Conservation (phyloP, 2,888 invertebrate genomes). For the Azorinus chamasolen region DNA sequence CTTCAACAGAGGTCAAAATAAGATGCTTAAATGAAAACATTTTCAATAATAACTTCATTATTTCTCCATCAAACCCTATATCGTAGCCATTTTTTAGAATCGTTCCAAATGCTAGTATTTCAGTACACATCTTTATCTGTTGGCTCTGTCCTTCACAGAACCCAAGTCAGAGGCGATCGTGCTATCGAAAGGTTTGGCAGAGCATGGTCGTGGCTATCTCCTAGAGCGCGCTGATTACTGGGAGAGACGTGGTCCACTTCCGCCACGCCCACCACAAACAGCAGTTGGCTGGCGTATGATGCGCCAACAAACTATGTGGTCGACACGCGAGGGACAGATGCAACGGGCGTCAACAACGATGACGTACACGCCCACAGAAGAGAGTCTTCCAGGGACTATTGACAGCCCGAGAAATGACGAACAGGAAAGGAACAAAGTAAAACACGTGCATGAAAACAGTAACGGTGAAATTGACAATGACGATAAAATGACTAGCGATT, state of each 20-base stretch:
- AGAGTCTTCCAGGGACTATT: conserved; percentile 28
- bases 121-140: no score
- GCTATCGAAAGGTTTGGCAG: conserved; percentile 57
- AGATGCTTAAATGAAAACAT: no score
- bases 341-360: conserved; percentile 18
- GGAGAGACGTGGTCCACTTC: conserved; percentile 66
- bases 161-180: conserved; percentile 48
- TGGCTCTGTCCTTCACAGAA: no score
- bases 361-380: conserved; percentile 33
- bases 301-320: conserved; percentile 43
- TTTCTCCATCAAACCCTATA: no score
- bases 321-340: conserved; percentile 19
- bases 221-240: conserved; percentile 69
- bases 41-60: no score
- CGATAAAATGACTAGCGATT: no score
- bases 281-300: conserved; percentile 65
- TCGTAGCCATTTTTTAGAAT: no score
- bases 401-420: conserved; percentile 19
- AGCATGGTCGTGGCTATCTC: conserved; percentile 67
- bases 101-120: no score
- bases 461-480: no score
- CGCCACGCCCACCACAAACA: conserved; percentile 69
- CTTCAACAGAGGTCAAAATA: no score
- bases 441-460: no score
- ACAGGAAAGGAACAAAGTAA: no score